Evolutionary conservation across 2,888 invertebrate species (phyloP), one percentile per base, ranked within the genome.

Genomic region (Clostera curtula): DNA sequence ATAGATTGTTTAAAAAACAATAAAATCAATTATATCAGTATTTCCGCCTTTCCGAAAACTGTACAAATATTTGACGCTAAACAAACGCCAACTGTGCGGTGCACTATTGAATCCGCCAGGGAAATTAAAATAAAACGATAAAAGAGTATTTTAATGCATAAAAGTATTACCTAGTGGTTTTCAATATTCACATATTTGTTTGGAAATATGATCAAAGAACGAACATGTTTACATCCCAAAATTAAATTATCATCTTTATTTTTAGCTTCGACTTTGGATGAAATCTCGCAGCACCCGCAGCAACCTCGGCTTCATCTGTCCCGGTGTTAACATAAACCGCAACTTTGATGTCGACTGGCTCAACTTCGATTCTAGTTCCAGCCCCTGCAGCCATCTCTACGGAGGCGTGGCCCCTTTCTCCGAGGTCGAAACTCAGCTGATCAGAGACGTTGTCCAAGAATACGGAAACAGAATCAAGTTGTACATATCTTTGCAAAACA

Each of bases 401-500:
- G 86, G 86, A 7, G 93, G 93, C 0, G 55, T 68, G 0, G 49
- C 53, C 6, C 58, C 90, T 0, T 89, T 89, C 57, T 91, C 92
- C 0, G 91, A 92, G 65, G 75, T 84, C 0, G 93, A 93, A 68
- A 87, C 86, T 0, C 55, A 51, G 20, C 69, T 87, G 34, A 58
- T 93, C 1, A 69, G 85, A 5, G 75, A 87, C 31, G 73, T 89
- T 14, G 62, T 92, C 22, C 49, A 85, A 25, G 56, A 72, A 0
- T 67, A 86, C 9, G 71, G 74, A 1, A 55, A 66, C 1, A 65
- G 75, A 19, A 66, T 88, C 5, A 82, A 86, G 40, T 67, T 90
- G 36, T 95, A 93, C 56, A 53, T 93, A 14, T 89, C 91, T 0
- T 60, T 94, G 17, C 94, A 94, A 62, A 90, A 92, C n/a, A 91